phyloP scores from a whole-genome alignment of 1,140 invertebrate genomes.

The Archivesica marissinica region DNA sequence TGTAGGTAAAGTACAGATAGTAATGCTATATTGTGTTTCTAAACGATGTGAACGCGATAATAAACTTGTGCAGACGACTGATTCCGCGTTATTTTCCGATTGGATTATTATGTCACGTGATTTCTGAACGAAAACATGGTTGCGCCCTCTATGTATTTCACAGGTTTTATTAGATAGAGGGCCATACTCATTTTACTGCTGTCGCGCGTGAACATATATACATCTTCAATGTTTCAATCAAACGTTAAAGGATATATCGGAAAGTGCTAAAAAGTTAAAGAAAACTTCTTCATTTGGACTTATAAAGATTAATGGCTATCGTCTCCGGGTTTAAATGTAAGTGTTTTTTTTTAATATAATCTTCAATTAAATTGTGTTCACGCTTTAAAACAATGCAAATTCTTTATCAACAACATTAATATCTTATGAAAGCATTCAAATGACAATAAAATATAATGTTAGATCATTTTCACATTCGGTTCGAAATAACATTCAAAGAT shows the following conservation, averaged over 20 bases:
- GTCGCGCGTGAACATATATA: slow-evolving; percentile 45
- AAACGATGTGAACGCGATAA: not conserved
- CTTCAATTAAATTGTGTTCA: not conserved
- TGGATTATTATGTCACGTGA: slow-evolving; percentile 47
- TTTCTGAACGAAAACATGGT: slow-evolving; percentile 29
- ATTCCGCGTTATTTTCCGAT: slow-evolving; percentile 15
- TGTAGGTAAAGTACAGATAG: too few relatives aligned
- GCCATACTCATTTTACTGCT: slow-evolving; percentile 59
- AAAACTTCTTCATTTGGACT: slow-evolving; percentile 35
- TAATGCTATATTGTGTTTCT: not conserved
- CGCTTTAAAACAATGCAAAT: not conserved
- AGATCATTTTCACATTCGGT: slow-evolving; percentile 22
- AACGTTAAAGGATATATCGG: slow-evolving; percentile 22
- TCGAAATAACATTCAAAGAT: slow-evolving; percentile 51
- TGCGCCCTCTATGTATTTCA: slow-evolving; percentile 58
- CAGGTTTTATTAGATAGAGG: slow-evolving; percentile 42
- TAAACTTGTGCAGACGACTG: slow-evolving; percentile 34
- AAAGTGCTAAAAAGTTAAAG: slow-evolving; percentile 15
- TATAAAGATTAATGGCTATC: slow-evolving; percentile 45
- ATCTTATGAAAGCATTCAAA: slow-evolving; percentile 34
- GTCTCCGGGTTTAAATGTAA: slow-evolving; percentile 26
- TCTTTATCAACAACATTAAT: slow-evolving; percentile 11
- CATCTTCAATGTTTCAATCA: slow-evolving; percentile 21
- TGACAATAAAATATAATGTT: slow-evolving; percentile 52
- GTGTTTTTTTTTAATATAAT: slow-evolving; percentile 21